Percentiles rank a stretch among this genome's conserved stretches.
phyloP scores from a whole-genome alignment of 2,113 vertebrate species.

The Lasiurus borealis region DNA sequence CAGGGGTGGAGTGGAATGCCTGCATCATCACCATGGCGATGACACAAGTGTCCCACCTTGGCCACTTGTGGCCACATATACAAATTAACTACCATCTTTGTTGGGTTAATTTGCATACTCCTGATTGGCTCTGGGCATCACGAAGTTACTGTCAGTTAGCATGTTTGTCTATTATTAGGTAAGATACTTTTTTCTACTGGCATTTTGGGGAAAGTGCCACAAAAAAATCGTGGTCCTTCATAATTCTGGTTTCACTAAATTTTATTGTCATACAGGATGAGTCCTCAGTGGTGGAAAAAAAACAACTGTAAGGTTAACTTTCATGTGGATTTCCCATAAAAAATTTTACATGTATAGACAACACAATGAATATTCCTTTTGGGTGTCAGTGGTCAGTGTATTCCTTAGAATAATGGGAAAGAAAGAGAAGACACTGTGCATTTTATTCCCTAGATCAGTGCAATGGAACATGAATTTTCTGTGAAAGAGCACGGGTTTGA shows the following conservation, averaged over 20 bases:
- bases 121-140: too few relatives aligned
- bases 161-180: too few relatives aligned
- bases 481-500: slow-evolving; percentile 92
- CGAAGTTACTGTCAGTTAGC: too few relatives aligned
- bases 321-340: slow-evolving; percentile 25
- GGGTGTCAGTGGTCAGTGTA: not conserved
- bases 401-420: not conserved
- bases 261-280: not conserved
- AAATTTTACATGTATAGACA: not conserved
- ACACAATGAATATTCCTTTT: not conserved
- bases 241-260: slow-evolving; percentile 2
- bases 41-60: too few relatives aligned
- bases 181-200: not conserved
- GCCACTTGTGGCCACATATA: too few relatives aligned
- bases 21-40: too few relatives aligned
- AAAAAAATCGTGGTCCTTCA: not conserved
- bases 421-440: not conserved
- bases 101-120: too few relatives aligned
- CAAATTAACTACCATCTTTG: too few relatives aligned
- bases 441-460: slow-evolving; percentile 89
- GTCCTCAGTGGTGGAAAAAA: not conserved
- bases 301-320: slow-evolving; percentile 37
- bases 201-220: not conserved
- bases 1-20: too few relatives aligned
- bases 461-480: slow-evolving; percentile 93